Evolutionary conservation across 2,888 invertebrate genomes (phyloP), one percentile per base, ranked within the genome.

Genomic region (Zaprionus obscuricornis): DNA sequence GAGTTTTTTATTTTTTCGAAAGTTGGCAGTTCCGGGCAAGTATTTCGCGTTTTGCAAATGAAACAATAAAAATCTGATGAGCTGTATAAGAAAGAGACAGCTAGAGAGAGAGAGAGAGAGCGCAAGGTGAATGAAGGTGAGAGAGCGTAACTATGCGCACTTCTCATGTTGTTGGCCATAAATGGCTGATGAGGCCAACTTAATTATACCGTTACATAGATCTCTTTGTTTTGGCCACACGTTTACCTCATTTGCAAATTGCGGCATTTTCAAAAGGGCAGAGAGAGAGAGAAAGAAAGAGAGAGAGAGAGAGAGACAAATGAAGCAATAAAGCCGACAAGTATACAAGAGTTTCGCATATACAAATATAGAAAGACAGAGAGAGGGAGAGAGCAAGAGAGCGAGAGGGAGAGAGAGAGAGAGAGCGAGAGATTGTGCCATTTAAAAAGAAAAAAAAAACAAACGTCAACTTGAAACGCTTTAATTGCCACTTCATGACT

Each of bases 131-230:
- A 11, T 1, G 27, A 6, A 10, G 36, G 18, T 17, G 24, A 4
- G 3, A 13, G 46, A 8, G 22, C 1, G 8, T 71, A 60, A 63
- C 65, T 66, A 74, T 68, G 79, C 64, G 67, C 75, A 71, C 58
- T 68, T 58, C 52, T 33, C 17, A 47, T 34, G 14, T 13, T 54
- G 37, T 24, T 42, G 29, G 55, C 78, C 74, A 64, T 85, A 82
- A 78, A 84, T 74, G 74, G 78, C 72, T 82, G 78, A 78, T 82
- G 83, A 66, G 69, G 78, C 79, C 72, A 85, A 66, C 62, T 85
- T 79, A 79, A 79, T 79, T 79, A 79, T 82, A 66, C 83, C 79
- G 85, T 84, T 77, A 71, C 74, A 57, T 34, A 58, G 51, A 62
- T 54, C 85, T 74, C 67, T 72, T 78, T 75, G 69, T 69, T 76